Evolutionary conservation across 2,113 vertebrate species (phyloP), one percentile per base, ranked within the genome.

Genomic region (Aythya baeri): DNA sequence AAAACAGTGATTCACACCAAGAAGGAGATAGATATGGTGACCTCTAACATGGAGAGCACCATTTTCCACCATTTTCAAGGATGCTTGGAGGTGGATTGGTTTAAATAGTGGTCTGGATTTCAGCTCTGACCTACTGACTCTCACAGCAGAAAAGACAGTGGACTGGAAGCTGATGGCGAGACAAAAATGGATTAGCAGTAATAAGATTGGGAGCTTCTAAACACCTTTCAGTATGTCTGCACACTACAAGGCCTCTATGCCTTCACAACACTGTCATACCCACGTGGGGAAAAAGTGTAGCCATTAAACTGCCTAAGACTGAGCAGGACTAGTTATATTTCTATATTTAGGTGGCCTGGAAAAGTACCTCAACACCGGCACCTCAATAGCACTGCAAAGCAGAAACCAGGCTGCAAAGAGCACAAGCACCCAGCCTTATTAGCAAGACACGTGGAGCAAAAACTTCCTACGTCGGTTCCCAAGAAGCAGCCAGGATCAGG

Each of bases 1-100:
- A 44, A 93, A 96, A 83, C 46, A 62, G 83, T 73, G 82, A 93
- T 68, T 82, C 89, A 83, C 59, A 70, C 10, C 46, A 75, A 41
- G 87, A 68, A 76, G 49, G 26, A 94, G 82, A 91, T 2, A 2
- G 50, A 79, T 65, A 58, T 7, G 18, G 50, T 76, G 82, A 87
- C 72, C 71, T 71, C 49, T 49, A 83, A 73, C 4, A 38, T 0
- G 1, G 58, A 86, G 38, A 72, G 65, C 58, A 88, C 52, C 57
- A 46, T 0, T 21, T 23, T 70, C 82, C 58, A 88, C 57, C 57
- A 52, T 0, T 18, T 26, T 66, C 82, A 83, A 80, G 72, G 78
- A 77, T 4, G 4, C 9, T 18, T 62, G 67, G 31, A 91, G 23
- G 32, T 2, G 5, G 26, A 91, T 83, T 2, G 29, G 16, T 43